Base-by-base conservation (phyloP, 2,113 vertebrate genomes). In the Larimichthys polyactis region DNA sequence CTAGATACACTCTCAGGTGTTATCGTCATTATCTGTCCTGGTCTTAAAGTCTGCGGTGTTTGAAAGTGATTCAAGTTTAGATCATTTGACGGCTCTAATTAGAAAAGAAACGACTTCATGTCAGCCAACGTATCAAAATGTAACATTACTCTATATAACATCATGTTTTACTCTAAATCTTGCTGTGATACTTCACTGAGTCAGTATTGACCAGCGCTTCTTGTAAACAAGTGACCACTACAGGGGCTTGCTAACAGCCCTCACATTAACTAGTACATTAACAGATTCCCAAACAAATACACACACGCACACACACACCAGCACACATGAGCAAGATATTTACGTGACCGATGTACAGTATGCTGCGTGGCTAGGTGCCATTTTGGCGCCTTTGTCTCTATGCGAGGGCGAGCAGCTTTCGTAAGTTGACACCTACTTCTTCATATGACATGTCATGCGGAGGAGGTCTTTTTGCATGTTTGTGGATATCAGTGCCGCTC, bases 361-460 rank as follows among this genome's bases (percentile, higher is more conserved):
- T 86, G 81, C 68, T 24, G 20, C 4, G 51, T 87, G 86, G 87
- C 93, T 71, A 81, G 75, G 72, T 91, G 91, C 93, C 94, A 93
- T 93, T 93, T 95, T 91, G 91, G 94, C 89, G 81, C 89, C 93
- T 94, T 95, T 95, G 94, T 95, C 92, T 95, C 94, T 84, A 93
- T 94, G 94, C 91, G 16, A 75, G 86, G 58, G 54, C 29, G 85
- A 94, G 95, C 94, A 95, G 91, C 86, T 94, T 91, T 92, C 65
- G 93, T 91, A 94, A 95, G 90, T 81, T 46, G 92, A 93, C 83
- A 90, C 91, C 88, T 73, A 59, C 83, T 86, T 74, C 84, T 93
- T 81, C 86, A 82, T 75, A 65, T 90, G 90, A 89, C 90, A 93
- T 86, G 91, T 95, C 95, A 90, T 84, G 88, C 60, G 62, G 51